Base-by-base conservation (phyloP, 2,888 invertebrate species). In the Cremastinae sp. region DNA sequence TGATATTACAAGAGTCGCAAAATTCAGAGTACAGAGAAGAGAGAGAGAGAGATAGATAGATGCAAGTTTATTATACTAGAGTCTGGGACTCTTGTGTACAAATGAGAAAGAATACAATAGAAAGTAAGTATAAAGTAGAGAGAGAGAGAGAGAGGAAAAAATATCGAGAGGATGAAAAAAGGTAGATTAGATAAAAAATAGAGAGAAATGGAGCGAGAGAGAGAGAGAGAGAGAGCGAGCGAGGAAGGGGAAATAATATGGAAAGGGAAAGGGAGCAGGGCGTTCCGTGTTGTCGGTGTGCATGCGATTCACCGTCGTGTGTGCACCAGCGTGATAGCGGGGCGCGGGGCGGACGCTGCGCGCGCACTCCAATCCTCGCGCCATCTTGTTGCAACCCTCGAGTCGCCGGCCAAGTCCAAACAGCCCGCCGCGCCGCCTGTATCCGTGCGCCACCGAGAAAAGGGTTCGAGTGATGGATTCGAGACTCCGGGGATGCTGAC, bases 331-430 rank as follows among this genome's bases (percentile, higher is more conserved):
- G 45, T 14, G n/a, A 34, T 38, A n/a, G 53, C 36, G 43, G 49
- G 59, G 38, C 10, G n/a, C 49, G 14, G 49, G 12, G 47, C 18
- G 34, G 47, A 58, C 28, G 56, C 20, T 80, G 80, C 79, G 80
- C 78, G 79, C 79, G 79, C 80, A 80, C 70, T 74, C 12, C 51
- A 53, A 71, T 70, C 69, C 73, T 74, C 64, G 73, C 80, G 80
- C 80, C 80, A 80, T 80, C 76, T 80, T 82, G 81, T 79, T 82
- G 79, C 81, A 80, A 82, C 81, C 81, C 81, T 79, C 78, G 75
- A 69, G 73, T 62, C 59, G 49, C 59, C 49, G 65, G 43, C 36
- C n/a, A n/a, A n/a, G n/a, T n/a, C n/a, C n/a, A n/a, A n/a, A n/a
- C n/a, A n/a, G 54, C 41, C 47, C 36, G 54, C 74, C 38, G 53